Evolutionary conservation across 2,797 vertebrate genomes (phyloP), one percentile per base, ranked within the genome.

Genomic region (Poecile montanus): DNA sequence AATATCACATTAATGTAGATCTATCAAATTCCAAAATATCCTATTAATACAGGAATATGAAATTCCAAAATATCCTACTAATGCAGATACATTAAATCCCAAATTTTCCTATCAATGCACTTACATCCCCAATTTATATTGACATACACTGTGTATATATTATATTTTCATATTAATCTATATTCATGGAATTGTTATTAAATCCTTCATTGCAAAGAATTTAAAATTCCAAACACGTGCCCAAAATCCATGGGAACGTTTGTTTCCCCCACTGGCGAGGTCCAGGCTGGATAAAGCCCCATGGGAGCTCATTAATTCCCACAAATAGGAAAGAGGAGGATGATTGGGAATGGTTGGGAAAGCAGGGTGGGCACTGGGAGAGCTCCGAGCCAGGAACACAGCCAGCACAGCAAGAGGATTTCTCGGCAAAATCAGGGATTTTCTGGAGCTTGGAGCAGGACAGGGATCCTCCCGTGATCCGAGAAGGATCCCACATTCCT

Each of bases 31-130:
- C 63, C 63, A 47, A 20, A 66, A 27, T 6, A 40, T n/a, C 30
- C 22, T 7, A 3, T 42, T 42, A 30, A 26, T 18, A 2, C 16
- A 40, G 34, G 40, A 12, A 2, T 10, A n/a, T 8, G 3, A 11
- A 48, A 48, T 68, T 51, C 27, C 34, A 29, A 68, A 30, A 23
- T 7, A 38, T 40, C 19, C 8, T 6, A 13, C 42, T 27, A 50
- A 63, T 5, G 11, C 36, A 65, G 17, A 19, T 8, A 2, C 3
- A 38, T 8, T 25, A 22, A 19, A 56, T 56, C 13, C 45, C 65
- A 36, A 29, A 44, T 17, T 5, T 21, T 62, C 38, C 13, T 6
- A 21, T 45, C 18, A 60, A 60, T 6, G 15, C 29, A 70, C 38
- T 38, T 38, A 38, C 12, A 38, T 38, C 38, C 11, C 38, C 5